phyloP scores from a whole-genome alignment of 2,113 vertebrate genomes.

The Eupsittula cactorum region DNA sequence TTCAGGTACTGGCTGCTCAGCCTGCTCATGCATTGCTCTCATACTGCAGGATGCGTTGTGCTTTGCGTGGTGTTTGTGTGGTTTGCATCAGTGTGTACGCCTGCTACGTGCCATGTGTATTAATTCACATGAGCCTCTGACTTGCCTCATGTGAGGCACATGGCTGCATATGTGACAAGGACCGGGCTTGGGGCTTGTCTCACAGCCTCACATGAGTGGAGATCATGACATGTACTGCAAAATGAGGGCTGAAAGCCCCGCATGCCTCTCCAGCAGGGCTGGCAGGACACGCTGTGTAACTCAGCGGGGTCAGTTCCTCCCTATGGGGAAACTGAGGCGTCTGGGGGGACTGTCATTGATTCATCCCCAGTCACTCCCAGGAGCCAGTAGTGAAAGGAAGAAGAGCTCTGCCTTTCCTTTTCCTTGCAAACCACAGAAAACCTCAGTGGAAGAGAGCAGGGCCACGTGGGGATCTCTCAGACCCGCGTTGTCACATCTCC shows the following conservation, averaged over 20 bases:
- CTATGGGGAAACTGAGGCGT: background rate
- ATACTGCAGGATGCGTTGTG: rapidly evolving
- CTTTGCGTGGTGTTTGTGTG: background rate
- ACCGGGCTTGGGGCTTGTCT: background rate
- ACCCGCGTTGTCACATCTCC: rapidly evolving
- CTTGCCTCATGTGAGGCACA: rapidly evolving
- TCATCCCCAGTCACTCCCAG: background rate
- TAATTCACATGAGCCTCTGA: background rate
- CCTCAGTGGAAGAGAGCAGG: background rate
- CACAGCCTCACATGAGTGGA: background rate
- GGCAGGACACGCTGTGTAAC: rapidly evolving
- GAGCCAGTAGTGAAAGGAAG: background rate
- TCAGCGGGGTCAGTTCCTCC: background rate
- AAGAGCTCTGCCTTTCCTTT: rapidly evolving
- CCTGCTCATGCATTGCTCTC: rapidly evolving
- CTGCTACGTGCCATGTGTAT: background rate
- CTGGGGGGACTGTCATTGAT: background rate
- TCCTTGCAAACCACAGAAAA: background rate
- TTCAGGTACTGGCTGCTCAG: rapidly evolving
- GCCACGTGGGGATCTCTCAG: background rate
- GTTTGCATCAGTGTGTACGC: background rate
- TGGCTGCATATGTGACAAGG: background rate
- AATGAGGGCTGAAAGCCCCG: background rate
- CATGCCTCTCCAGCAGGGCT: rapidly evolving
- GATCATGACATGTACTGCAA: rapidly evolving